Evolutionary conservation across 2,113 vertebrate species (phyloP).

Genomic region (Vidua chalybeata): DNA sequence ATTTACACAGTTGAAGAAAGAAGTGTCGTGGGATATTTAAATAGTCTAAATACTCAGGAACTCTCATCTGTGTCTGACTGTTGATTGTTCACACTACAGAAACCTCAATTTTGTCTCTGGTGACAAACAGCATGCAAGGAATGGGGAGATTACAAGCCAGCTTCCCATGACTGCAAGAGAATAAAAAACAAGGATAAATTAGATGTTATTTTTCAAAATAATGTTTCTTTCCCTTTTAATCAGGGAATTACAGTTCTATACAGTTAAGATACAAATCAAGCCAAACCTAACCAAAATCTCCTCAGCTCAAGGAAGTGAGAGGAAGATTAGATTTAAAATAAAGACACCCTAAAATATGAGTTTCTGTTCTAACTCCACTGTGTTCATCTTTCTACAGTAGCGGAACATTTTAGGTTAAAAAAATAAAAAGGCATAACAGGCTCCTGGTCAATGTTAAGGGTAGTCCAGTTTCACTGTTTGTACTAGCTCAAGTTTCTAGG

Average conservation of each 20-base stretch:
- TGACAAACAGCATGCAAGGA: not conserved
- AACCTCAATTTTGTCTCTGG: not conserved
- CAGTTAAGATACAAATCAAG: not conserved
- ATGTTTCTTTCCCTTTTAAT: not conserved
- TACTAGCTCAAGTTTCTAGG: not conserved
- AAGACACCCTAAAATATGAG: not conserved
- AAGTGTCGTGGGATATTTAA: not conserved
- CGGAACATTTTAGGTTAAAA: not conserved
- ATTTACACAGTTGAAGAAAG: not conserved
- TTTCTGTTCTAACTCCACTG: not conserved
- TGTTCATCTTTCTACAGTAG: not conserved
- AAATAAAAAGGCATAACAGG: not conserved
- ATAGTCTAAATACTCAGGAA: not conserved
- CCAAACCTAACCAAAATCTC: not conserved
- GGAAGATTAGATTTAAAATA: not conserved
- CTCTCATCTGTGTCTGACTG: not conserved
- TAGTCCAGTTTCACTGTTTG: not conserved
- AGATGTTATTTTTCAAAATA: not conserved
- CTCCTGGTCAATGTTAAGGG: not conserved
- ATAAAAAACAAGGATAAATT: not conserved
- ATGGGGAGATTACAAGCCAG: not conserved
- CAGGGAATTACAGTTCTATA: not conserved
- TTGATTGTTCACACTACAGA: not conserved
- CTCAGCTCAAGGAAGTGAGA: not conserved
- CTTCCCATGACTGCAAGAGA: accelerated